phyloP scores from a whole-genome alignment of 2,888 invertebrate species.

The Oligia latruncula region DNA sequence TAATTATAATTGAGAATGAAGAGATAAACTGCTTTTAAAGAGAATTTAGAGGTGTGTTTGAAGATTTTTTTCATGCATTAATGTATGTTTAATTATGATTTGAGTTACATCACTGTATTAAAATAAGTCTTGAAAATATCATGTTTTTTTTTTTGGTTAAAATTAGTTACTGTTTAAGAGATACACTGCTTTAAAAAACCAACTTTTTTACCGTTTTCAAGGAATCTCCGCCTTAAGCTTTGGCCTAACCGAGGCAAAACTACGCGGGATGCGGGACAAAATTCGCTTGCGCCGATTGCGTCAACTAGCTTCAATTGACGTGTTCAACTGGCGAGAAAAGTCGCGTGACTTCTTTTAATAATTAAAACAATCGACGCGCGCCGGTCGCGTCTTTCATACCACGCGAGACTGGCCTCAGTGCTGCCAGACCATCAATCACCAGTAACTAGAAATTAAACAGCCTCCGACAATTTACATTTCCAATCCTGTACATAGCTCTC shows the following conservation, averaged over 20 bases:
- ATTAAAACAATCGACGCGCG: neutral
- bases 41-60: too few species aligned
- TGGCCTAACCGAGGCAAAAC: neutral
- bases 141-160: too few species aligned
- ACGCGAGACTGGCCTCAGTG: neutral
- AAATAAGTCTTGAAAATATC: too few species aligned
- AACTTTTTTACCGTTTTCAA: too few species aligned
- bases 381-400: neutral
- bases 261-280: neutral
- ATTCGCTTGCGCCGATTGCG: neutral
- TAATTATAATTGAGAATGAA: too few species aligned
- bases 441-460: neutral
- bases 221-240: too few species aligned
- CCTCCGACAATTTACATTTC: slow-evolving; percentile 1
- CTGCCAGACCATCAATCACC: neutral
- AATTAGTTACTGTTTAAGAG: too few species aligned
- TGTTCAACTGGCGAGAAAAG: neutral
- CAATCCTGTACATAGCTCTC: neutral
- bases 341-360: neutral
- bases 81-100: too few species aligned
- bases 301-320: neutral
- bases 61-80: too few species aligned
- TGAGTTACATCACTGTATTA: too few species aligned
- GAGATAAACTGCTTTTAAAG: too few species aligned
- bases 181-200: too few species aligned